A percentile compares a stretch with the other conserved stretches of the same genome.
Conservation (phyloP, 1,140 invertebrate species). For the Ceratina australensis region DNA sequence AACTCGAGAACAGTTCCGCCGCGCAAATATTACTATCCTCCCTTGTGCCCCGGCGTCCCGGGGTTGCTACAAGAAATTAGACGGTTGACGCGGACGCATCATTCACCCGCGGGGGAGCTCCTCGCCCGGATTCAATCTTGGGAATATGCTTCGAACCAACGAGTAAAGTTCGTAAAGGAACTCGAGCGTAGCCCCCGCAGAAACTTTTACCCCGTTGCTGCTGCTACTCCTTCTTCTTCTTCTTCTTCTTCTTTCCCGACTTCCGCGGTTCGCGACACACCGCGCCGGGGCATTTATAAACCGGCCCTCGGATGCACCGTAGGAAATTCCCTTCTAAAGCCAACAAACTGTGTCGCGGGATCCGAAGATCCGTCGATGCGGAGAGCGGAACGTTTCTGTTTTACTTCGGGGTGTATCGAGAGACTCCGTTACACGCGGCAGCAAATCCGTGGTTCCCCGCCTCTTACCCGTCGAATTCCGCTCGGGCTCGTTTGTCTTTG, state of each 20-base stretch:
- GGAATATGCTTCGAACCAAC: constrained; percentile 36
- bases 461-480: constrained; percentile 26
- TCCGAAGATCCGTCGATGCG: not conserved
- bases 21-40: not conserved
- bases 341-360: not conserved
- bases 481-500: constrained; percentile 26
- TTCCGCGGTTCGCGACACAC: constrained; percentile 25
- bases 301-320: constrained; percentile 1
- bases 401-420: constrained; percentile 45
- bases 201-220: not conserved
- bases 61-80: constrained; percentile 50
- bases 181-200: not conserved
- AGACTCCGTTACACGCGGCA: too few species aligned
- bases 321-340: constrained; percentile 25
- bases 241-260: constrained; percentile 6
- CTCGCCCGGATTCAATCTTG: constrained; percentile 52
- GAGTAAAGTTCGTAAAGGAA: too few species aligned
- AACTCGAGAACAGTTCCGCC: not conserved
- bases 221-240: not conserved
- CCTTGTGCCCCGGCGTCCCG: not conserved
- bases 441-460: too few species aligned
- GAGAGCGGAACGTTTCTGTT: constrained; percentile 27
- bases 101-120: not conserved
- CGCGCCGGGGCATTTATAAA: constrained; percentile 53
- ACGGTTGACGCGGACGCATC: constrained; percentile 15